phyloP scores from a whole-genome alignment of 2,888 invertebrate species.

The Ctenicera cuprea region DNA sequence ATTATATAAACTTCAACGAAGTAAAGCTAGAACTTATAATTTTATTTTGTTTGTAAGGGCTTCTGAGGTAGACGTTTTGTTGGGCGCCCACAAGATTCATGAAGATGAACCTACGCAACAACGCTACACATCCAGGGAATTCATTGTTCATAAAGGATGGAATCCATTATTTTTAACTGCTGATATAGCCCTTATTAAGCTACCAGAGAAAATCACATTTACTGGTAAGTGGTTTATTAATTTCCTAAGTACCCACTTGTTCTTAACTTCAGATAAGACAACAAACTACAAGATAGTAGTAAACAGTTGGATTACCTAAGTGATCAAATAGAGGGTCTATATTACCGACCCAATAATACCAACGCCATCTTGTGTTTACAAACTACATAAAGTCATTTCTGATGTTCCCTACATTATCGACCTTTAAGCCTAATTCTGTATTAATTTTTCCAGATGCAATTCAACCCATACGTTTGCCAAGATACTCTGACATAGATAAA shows the following conservation, averaged over 20 bases:
- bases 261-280: too few relatives aligned
- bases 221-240: constrained; percentile 64
- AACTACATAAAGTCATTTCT: too few relatives aligned
- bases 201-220: constrained; percentile 67
- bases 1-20: too few relatives aligned
- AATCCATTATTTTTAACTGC: constrained; percentile 63
- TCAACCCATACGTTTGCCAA: not conserved
- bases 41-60: constrained; percentile 48
- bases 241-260: not conserved
- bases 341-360: too few relatives aligned
- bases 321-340: too few relatives aligned
- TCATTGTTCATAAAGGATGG: constrained; percentile 67
- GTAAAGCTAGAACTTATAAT: too few relatives aligned
- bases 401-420: too few relatives aligned
- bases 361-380: too few relatives aligned
- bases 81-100: constrained; percentile 64
- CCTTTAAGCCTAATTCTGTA: too few relatives aligned
- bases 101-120: constrained; percentile 65
- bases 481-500: constrained; percentile 1
- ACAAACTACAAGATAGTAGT: too few relatives aligned
- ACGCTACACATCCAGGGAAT: constrained; percentile 57
- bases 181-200: constrained; percentile 72
- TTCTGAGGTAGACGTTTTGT: constrained; percentile 56
- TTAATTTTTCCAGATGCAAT: not conserved
- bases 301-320: too few relatives aligned